Base-by-base conservation (phyloP, 2,888 invertebrate species). In the Cataglyphis albicans region DNA sequence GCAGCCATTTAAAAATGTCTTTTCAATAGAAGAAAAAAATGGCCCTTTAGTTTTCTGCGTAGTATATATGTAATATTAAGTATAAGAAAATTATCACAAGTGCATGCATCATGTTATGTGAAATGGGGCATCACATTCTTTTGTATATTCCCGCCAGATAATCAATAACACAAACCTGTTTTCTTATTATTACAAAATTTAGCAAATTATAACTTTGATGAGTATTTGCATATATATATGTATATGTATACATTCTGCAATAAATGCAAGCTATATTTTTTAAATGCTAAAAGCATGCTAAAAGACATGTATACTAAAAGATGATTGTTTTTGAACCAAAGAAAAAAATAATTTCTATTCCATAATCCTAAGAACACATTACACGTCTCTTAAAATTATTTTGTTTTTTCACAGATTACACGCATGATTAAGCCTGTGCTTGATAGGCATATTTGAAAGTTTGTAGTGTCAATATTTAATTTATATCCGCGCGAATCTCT, bases 21-120 rank as follows among this genome's bases (percentile, higher is more conserved):
- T 32, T 32, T 32, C 6, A 5, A 6, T 32, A 32, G 32, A 32
- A 32, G 32, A 6, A 32, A 6, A 0, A 32, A 32, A 32, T 4
- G 32, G 32, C 32, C 32, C 25, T 25, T 25, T 25, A 25, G 1
- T 32, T 32, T 32, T 32, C 6, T 32, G 32, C 4, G 32, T 32
- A 32, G 4, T 32, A 32, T 32, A 38, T 41, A 41, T 41, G 3
- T 41, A 75, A 38, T n/a, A 32, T 76, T 63, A 81, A 81, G 52
- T 70, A 57, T 35, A 44, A 4, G 21, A 18, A 70, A 78, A 78
- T 59, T 78, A 78, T 78, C 78, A 78, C 78, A 78, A 70, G 7
- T 78, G 32, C 29, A 9, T 70, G 59, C 35, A 78, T 78, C 59
- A 44, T 70, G 18, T 61, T 35, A n/a, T 6, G 78, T 68, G 70